Percentiles rank a stretch among this genome's conserved stretches.
These are phyloP conservation scores for Antheraea pernyi DNA, from an alignment of 1,140 invertebrate genomes.

Conservation along the genomic window DNA sequence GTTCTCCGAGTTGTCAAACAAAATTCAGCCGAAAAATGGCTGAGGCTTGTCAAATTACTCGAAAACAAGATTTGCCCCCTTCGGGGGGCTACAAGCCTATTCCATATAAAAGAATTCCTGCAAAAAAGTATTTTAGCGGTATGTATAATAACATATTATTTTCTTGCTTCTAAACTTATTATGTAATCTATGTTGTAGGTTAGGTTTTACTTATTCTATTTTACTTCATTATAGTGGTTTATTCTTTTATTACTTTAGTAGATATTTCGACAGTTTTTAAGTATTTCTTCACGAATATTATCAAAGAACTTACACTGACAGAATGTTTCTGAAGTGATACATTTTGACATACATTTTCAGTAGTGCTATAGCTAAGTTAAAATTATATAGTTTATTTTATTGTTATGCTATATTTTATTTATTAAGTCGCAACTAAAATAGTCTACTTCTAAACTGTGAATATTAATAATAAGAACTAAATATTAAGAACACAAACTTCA, in stretches of 20 bases:
- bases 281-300: neutral
- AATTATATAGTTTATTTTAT: no score
- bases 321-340: no score
- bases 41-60: conserved; percentile 54
- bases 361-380: no score
- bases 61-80: conserved; percentile 92
- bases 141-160: conserved; percentile 36
- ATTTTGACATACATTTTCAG: no score
- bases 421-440: no score
- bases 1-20: conserved; percentile 11
- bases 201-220: conserved; percentile 34
- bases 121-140: conserved; percentile 86
- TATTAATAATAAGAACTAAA: no score
- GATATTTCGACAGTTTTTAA: neutral
- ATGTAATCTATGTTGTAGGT: conserved; percentile 60
- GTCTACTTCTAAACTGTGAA: no score
- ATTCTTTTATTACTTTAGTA: neutral
- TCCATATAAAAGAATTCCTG: conserved; percentile 84
- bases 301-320: neutral
- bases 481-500: no score
- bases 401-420: no score
- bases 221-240: neutral
- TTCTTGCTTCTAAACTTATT: conserved; percentile 35
- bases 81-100: conserved; percentile 89
- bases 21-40: conserved; percentile 51